Evolutionary conservation across 2,113 vertebrate genomes (phyloP), one percentile per base, ranked within the genome.

Genomic region (Charina bottae): DNA sequence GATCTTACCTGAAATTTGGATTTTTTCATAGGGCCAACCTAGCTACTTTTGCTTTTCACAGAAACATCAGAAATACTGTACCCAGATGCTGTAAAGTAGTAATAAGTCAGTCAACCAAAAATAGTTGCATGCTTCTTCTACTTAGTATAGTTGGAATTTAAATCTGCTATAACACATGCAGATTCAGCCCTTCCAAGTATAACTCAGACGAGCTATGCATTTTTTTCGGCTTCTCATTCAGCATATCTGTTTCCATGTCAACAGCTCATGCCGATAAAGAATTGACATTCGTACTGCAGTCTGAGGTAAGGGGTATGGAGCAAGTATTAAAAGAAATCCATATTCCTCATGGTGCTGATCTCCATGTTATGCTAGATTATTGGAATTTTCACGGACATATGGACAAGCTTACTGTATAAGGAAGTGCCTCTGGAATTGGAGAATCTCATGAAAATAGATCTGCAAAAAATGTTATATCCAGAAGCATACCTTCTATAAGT

Each of bases 201-300:
- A 96, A 96, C 96, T 97, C 95, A 56, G 93, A 96, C 83, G 86
- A 95, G 90, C 94, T 94, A 91, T 94, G 89, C 58, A n/a, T 91
- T 95, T 96, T 95, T 68, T 92, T 88, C 78, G 95, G 93, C 92
- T 96, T 96, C 93, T 94, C 93, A 96, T 96, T 96, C 94, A 95
- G 94, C 91, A 94, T 96, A 94, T 95, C 90, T 96, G 96, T 97
- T 97, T 96, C 97, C 97, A 97, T 97, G 97, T 97, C 97, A 97
- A 97, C 97, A 96, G 96, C 94, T 93, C 92, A 94, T 94, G 95
- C 95, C 96, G 96, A 96, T 96, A 95, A 97, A 94, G 93, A 96
- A 96, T 96, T 97, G 96, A 96, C 96, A 96, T 96, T 97, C 95
- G 92, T 94, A 93, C 93, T 96, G 96, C 95, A 94, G 96, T 96